Percentiles rank a stretch among this genome's conserved stretches.
Conservation (phyloP, 1,140 invertebrate species). For the Megalopta genalis region DNA sequence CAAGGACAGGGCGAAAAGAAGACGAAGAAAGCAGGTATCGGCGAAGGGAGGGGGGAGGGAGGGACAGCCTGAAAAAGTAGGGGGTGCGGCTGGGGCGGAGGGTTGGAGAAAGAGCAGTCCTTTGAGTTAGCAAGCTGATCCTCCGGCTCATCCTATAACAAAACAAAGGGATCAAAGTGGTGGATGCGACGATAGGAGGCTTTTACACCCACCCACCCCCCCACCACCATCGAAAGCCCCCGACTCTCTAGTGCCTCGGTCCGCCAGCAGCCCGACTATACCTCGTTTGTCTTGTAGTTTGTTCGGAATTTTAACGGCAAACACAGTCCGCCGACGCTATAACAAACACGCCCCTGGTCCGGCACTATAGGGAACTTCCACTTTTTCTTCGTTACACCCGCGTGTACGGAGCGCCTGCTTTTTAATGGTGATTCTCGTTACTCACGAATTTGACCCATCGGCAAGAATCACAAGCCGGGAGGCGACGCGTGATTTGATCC, state of each 20-base stretch:
- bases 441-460: conserved; percentile 47
- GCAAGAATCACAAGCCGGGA: not conserved
- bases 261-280: conserved; percentile 37
- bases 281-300: conserved; percentile 66
- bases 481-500: conserved; percentile 26
- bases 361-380: conserved; percentile 8
- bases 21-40: not conserved
- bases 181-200: conserved; percentile 56
- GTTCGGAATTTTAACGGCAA: conserved; percentile 64
- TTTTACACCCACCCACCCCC: conserved; percentile 46
- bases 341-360: conserved; percentile 43
- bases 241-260: conserved; percentile 6
- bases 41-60: too few species aligned
- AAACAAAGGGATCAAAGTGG: conserved; percentile 69
- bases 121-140: conserved; percentile 71
- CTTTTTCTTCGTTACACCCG: conserved; percentile 38
- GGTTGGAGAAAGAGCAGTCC: conserved; percentile 55
- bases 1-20: not conserved
- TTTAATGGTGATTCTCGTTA: conserved; percentile 51
- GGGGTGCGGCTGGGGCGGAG: conserved; percentile 8
- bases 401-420: not conserved
- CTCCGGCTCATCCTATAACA: conserved; percentile 66
- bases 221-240: not conserved
- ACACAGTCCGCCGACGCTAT: conserved; percentile 54
- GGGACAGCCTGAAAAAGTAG: not conserved